phyloP scores from a whole-genome alignment of 2,113 vertebrate genomes.

The Melanerpes aurifrons region DNA sequence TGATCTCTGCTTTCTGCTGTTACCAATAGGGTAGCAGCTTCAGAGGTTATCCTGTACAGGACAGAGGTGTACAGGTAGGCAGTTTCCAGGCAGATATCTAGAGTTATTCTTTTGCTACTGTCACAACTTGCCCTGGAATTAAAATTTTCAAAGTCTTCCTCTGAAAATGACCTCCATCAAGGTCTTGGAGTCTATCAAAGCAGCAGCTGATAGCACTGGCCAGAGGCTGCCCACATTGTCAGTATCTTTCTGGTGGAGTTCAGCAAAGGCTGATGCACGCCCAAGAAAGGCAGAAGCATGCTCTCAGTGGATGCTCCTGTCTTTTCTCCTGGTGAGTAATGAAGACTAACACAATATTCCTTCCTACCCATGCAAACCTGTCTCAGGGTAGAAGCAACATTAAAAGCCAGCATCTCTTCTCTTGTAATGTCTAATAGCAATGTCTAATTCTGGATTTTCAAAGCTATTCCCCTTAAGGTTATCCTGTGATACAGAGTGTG shows the following conservation, averaged over 20 bases:
- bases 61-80: background rate
- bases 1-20: background rate
- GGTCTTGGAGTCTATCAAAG: background rate
- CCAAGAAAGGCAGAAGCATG: background rate
- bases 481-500: slow-evolving; percentile 50
- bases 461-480: slow-evolving; percentile 35
- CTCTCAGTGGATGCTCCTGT: background rate
- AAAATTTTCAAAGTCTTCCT: background rate
- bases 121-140: background rate
- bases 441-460: slow-evolving; percentile 37
- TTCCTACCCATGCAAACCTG: background rate
- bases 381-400: background rate
- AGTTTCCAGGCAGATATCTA: background rate
- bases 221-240: background rate
- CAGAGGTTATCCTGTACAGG: background rate
- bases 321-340: background rate
- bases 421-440: slow-evolving; percentile 30
- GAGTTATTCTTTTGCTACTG: background rate
- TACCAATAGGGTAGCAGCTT: background rate
- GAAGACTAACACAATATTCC: background rate
- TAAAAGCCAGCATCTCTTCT: slow-evolving; percentile 35
- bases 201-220: background rate
- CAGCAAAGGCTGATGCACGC: background rate
- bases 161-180: background rate
- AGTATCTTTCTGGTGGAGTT: background rate